phyloP scores from a whole-genome alignment of 92 coral and sea anemone species.

The Palythoa grandis region DNA sequence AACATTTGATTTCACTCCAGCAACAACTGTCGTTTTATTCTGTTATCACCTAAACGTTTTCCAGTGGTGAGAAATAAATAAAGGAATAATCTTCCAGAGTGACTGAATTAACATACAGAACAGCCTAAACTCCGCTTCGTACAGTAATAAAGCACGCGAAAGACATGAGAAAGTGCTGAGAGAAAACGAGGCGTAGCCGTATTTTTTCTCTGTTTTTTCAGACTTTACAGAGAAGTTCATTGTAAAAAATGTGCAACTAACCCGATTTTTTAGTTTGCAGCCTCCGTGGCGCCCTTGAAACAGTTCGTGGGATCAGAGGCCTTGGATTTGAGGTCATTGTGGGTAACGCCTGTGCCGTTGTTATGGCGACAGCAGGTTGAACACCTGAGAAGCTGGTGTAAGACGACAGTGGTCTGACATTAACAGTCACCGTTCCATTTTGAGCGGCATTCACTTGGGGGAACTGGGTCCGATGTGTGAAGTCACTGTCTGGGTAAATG shows the following conservation, averaged over 20 bases:
- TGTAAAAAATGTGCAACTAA: background rate
- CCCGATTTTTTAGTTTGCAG: constrained; percentile 3
- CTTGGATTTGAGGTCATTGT: constrained; percentile 4
- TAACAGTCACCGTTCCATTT: constrained; percentile 26
- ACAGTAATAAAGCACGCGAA: too few species aligned
- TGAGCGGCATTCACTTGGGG: constrained; percentile 20
- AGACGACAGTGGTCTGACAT: constrained; percentile 33
- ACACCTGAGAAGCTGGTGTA: constrained; percentile 15
- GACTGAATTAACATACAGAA: too few species aligned
- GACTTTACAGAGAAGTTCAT: background rate
- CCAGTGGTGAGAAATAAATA: too few species aligned
- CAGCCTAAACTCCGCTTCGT: too few species aligned
- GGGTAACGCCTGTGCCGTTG: constrained; percentile 13
- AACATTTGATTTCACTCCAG: too few species aligned
- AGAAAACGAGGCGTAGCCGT: too few species aligned
- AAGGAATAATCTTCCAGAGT: too few species aligned
- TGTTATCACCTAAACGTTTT: too few species aligned
- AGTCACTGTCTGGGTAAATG: constrained; percentile 17
- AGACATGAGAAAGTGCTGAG: too few species aligned
- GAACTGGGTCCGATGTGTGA: constrained; percentile 13
- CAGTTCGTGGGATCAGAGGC: constrained; percentile 6
- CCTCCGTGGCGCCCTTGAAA: background rate
- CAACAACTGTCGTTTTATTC: too few species aligned
- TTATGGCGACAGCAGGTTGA: constrained; percentile 29
- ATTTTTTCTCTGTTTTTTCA: too few species aligned